Base-by-base conservation (phyloP, 2,797 vertebrate genomes). In the Paramormyrops hopkinsi region DNA sequence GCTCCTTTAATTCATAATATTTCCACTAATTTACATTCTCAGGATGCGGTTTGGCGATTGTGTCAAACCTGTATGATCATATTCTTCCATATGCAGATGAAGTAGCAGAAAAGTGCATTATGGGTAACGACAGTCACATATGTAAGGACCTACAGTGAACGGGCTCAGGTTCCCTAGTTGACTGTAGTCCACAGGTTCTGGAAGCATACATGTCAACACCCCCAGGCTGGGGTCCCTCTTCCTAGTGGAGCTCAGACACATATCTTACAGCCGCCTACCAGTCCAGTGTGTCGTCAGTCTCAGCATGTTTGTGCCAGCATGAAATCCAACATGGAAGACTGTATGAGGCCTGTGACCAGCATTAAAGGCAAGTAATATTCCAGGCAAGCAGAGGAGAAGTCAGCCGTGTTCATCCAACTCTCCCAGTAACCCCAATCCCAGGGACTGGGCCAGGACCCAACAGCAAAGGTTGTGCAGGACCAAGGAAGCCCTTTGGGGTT, bases 61-160 rank as follows among this genome's bases (percentile, higher is more conserved):
- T 7, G 50, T 14, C 17, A 65, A 33, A 41, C 25, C 54, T 85
- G 79, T 11, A 76, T 6, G 12, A 22, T 56, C 17, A 50, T 6
- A 51, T 25, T 84, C 2, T 73, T 37, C 59, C 59, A 84, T 51
- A 86, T 69, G 48, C 22, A 86, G n/a, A 54, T 76, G 33, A 59
- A 88, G 8, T 48, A 37, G 14, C 50, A 25, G 82, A 86, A 69
- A 59, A 37, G 89, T 86, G 91, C 89, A 90, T 88, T 91, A 88
- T 88, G 12, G 4, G 84, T 87, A 48, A 89, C 88, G 87, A 89
- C 92, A 93, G 92, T 91, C 91, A 92, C 90, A 92, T 86, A 5
- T 46, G 9, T 93, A 92, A 91, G 41, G 91, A 85, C 44, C 90
- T 62, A 46, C 54, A 48, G 86, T 33, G 33, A 41, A 62, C 4